These are phyloP conservation scores for Apogon hyalosoma DNA, from an alignment of 2,797 vertebrate genomes.

Conservation along the genomic window DNA sequence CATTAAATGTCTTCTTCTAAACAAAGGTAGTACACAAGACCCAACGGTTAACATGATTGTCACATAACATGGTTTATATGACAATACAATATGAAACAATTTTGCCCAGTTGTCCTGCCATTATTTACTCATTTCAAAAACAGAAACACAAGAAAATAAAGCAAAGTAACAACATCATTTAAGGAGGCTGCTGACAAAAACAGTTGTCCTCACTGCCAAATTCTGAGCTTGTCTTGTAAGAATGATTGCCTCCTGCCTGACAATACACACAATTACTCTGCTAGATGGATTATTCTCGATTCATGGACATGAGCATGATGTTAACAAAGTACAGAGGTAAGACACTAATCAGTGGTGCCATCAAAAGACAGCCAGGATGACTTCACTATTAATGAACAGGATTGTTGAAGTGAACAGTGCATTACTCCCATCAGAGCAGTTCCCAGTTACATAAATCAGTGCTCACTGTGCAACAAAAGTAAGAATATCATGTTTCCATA, in stretches of 20 bases:
- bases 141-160: not conserved
- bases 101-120: not conserved
- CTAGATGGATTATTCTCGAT: conserved; percentile 43
- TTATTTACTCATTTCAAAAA: not conserved
- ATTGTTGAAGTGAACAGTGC: conserved; percentile 33
- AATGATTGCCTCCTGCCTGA: conserved; percentile 5
- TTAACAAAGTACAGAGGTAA: conserved; percentile 22
- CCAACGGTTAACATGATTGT: too few relatives aligned
- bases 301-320: conserved; percentile 18
- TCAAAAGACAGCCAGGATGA: not conserved
- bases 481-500: not conserved
- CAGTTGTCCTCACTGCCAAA: conserved; percentile 5
- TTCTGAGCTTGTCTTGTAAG: not conserved
- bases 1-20: too few relatives aligned
- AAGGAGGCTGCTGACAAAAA: not conserved
- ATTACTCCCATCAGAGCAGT: conserved; percentile 29
- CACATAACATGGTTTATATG: not conserved
- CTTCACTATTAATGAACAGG: conserved; percentile 42
- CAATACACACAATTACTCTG: conserved; percentile 17
- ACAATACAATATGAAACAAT: too few relatives aligned
- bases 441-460: conserved; percentile 28
- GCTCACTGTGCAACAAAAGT: conserved; percentile 4
- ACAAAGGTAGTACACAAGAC: too few relatives aligned
- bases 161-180: not conserved
- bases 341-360: conserved; percentile 38